Base-by-base conservation (phyloP, 2,888 invertebrate genomes). In the Leptinotarsa peninsularis region DNA sequence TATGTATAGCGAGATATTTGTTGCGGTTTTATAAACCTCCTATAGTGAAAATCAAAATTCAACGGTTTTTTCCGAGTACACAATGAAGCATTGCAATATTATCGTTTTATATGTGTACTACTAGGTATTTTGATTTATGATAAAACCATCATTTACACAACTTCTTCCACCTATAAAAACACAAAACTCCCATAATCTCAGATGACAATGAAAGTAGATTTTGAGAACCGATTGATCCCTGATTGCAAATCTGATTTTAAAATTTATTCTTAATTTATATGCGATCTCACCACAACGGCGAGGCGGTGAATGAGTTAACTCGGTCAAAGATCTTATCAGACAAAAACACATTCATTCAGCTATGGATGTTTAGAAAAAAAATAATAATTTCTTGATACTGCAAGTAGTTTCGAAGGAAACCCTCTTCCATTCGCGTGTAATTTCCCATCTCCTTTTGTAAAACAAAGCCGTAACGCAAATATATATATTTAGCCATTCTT, bases 391-490 rank as follows among this genome's bases (percentile, higher is more conserved):
- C 70, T 58, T 23, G 21, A 43, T 54, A 49, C 23, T 43, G 27
- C 52, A 73, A 69, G 63, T 73, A 66, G 66, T 50, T 72, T 67
- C 71, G 21, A 63, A 72, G 21, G 56, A 27, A 49, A 66, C 66
- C 71, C 56, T 70, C 63, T 66, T 63, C 49, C 76, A 67, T 49
- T 23, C 21, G 60, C 76, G 56, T 71, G 67, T 67, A 66, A 76
- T 76, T 73, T 72, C 71, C 71, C 63, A 66, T 76, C 72, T 71
- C 71, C 49, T 74, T 73, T 71, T 66, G 66, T 21, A 67, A 76
- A 74, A 76, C 74, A 76, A 76, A 76, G 76, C 74, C 67, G 72
- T 68, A 70, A 76, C 74, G 72, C 76, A 76, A 76, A 76, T 74
- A 76, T 74, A 74, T 76, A 76, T 74, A 49, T 74, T 76, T 76